Percentiles rank a stretch among this genome's conserved stretches.
Conservation (phyloP, 2,113 vertebrate species). For the Ramphastos sulfuratus region DNA sequence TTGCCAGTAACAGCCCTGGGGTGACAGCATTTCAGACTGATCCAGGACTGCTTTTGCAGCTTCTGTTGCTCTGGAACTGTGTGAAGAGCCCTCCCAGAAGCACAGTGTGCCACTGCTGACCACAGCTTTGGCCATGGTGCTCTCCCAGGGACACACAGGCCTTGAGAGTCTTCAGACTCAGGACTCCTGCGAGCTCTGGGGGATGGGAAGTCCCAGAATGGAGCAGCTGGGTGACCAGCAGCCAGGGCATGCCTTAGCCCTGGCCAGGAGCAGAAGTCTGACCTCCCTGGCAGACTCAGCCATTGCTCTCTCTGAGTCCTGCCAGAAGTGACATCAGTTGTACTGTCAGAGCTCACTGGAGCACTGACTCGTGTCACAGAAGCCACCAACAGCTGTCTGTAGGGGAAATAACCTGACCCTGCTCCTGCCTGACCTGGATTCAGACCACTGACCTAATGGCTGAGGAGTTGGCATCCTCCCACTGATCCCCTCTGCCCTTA, state of each 20-base stretch:
- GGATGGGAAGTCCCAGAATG: neutral
- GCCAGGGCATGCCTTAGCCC: neutral
- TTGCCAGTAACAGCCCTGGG: neutral
- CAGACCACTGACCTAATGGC: conserved; percentile 8
- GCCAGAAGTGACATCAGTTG: neutral
- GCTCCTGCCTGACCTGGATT: conserved; percentile 7
- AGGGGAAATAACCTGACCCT: neutral
- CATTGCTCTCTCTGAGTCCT: neutral
- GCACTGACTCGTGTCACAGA: neutral
- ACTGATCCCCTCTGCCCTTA: neutral
- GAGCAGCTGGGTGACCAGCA: neutral
- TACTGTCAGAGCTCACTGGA: neutral
- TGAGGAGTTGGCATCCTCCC: neutral
- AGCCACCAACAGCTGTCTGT: neutral
- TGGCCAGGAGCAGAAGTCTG: neutral
- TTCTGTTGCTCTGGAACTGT: neutral
- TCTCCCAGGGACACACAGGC: neutral
- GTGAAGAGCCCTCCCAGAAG: neutral
- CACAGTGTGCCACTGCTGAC: neutral
- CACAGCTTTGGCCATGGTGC: neutral
- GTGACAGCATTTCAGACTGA: neutral
- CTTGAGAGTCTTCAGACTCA: neutral
- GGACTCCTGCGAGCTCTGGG: neutral
- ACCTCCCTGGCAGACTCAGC: neutral
- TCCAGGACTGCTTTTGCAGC: neutral